phyloP scores from a whole-genome alignment of 2,797 vertebrate species.

The Pteropus rufus region DNA sequence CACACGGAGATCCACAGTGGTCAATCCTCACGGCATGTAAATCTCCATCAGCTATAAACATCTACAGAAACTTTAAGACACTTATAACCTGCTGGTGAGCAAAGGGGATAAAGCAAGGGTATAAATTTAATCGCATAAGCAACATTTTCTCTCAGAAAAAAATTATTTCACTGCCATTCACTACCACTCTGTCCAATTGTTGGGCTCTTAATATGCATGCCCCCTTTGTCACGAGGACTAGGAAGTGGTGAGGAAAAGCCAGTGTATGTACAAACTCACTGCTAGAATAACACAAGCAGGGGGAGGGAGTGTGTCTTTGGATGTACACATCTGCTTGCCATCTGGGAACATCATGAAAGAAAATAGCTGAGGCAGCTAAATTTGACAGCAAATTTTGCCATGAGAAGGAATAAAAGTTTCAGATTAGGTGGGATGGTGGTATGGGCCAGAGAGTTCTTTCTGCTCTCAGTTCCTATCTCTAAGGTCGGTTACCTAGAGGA shows the following conservation, averaged over 20 bases:
- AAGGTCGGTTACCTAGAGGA: not conserved
- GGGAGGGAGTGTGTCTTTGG: not conserved
- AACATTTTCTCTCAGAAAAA: not conserved
- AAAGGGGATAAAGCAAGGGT: not conserved
- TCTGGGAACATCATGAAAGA: not conserved
- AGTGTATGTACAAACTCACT: not conserved
- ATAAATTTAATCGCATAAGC: not conserved
- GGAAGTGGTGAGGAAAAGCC: not conserved
- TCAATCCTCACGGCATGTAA: accelerated
- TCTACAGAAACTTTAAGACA: not conserved
- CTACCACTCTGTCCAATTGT: not conserved
- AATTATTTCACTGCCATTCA: not conserved
- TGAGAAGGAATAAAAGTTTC: not conserved
- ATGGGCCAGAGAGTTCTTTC: not conserved
- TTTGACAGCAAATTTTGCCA: not conserved
- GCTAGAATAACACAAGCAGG: not conserved
- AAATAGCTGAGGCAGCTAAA: not conserved
- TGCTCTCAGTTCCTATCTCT: not conserved
- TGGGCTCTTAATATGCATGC: not conserved
- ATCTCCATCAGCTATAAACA: not conserved
- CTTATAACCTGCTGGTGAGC: not conserved
- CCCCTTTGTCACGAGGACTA: not conserved
- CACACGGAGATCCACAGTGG: not conserved
- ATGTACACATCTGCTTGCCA: accelerated
- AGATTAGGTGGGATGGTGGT: not conserved